phyloP scores from a whole-genome alignment of 2,113 vertebrate species.

The Pimephales promelas region DNA sequence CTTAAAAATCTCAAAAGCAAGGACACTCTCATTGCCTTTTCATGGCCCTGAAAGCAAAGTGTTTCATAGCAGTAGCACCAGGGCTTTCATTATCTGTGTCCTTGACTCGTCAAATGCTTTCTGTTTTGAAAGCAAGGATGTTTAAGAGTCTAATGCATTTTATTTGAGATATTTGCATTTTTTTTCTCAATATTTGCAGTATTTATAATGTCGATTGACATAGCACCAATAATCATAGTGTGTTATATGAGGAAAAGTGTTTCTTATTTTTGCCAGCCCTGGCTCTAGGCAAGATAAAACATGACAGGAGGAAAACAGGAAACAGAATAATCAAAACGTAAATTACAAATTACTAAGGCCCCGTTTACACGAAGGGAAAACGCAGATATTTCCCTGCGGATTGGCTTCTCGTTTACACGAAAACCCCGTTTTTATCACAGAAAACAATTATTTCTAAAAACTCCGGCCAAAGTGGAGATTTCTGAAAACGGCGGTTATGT shows the following conservation, averaged over 20 bases:
- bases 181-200: not conserved
- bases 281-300: no score
- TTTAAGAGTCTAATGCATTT: not conserved
- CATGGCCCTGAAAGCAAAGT: slow-evolving; percentile 8
- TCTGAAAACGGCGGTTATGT: no score
- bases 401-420: no score
- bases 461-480: no score
- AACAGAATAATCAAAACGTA: not conserved
- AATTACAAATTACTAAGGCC: not conserved
- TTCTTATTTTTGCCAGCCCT: no score
- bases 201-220: not conserved
- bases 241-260: not conserved
- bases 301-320: no score
- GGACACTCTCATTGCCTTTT: slow-evolving; percentile 18
- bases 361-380: no score
- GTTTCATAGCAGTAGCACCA: slow-evolving; percentile 32
- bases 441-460: no score
- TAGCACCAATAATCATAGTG: not conserved
- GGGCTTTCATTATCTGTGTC: slow-evolving; percentile 12
- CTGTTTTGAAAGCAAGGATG: not conserved
- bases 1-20: slow-evolving; percentile 26
- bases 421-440: no score
- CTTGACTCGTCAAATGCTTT: not conserved
- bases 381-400: no score
- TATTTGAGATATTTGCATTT: not conserved